Evolutionary conservation across 2,888 invertebrate genomes (phyloP).

Genomic region (Cyclophora punctaria): DNA sequence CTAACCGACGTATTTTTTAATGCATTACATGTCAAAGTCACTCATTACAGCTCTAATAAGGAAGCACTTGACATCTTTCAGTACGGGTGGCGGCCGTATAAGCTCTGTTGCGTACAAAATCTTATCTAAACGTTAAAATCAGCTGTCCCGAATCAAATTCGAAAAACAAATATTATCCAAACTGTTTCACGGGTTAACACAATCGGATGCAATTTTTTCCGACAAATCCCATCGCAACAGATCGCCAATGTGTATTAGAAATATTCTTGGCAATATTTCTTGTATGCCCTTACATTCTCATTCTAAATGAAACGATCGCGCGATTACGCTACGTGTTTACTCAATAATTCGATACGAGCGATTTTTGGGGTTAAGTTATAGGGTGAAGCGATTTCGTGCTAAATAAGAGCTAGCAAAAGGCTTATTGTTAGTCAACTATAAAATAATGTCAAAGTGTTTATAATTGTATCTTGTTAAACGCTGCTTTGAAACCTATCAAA

Average conservation of each 20-base stretch:
- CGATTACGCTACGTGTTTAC: conserved; percentile 70
- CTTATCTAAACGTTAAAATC: neutral
- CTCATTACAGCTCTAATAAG: too few species aligned
- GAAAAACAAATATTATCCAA: conserved; percentile 1
- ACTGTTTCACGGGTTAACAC: conserved; percentile 1
- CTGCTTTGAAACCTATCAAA: too few species aligned
- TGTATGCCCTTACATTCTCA: conserved; percentile 52
- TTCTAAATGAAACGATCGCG: conserved; percentile 61
- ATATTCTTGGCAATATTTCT: conserved; percentile 56
- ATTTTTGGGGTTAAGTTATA: conserved; percentile 25
- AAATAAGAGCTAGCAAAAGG: too few species aligned
- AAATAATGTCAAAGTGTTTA: too few species aligned
- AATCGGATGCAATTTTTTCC: conserved; percentile 24
- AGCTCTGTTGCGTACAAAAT: too few species aligned
- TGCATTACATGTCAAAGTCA: too few species aligned
- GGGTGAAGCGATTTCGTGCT: too few species aligned
- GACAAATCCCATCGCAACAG: conserved; percentile 42
- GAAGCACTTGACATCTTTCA: too few species aligned
- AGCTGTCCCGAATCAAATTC: neutral
- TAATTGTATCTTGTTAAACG: too few species aligned
- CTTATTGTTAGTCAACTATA: too few species aligned
- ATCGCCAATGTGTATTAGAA: conserved; percentile 52
- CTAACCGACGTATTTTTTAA: too few species aligned
- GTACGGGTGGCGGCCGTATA: too few species aligned
- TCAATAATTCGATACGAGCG: conserved; percentile 70